phyloP scores from a whole-genome alignment of 2,113 vertebrate species.

The Coturnix japonica region DNA sequence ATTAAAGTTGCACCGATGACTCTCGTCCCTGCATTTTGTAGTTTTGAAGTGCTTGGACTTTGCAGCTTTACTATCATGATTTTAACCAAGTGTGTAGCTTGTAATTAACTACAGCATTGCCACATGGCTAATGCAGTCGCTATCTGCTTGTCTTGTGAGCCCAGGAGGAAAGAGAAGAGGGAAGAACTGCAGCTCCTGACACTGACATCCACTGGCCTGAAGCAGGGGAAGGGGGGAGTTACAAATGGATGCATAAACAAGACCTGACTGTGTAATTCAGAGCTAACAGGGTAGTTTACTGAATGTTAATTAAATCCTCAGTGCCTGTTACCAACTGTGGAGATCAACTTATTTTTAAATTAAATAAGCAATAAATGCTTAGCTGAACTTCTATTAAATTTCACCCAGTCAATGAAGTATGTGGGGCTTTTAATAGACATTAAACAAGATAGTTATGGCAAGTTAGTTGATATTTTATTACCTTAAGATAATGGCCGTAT shows the following conservation, averaged over 20 bases:
- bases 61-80: background rate
- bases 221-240: background rate
- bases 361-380: slow-evolving; percentile 81
- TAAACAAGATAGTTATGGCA: slow-evolving; percentile 76
- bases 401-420: slow-evolving; percentile 74
- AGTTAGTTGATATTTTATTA: slow-evolving; percentile 78
- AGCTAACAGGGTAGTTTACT: slow-evolving; percentile 76
- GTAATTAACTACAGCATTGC: background rate
- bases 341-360: slow-evolving; percentile 82
- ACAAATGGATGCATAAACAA: slow-evolving; percentile 64
- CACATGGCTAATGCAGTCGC: fast-evolving
- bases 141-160: background rate
- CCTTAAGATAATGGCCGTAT: slow-evolving; percentile 71
- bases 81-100: background rate
- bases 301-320: slow-evolving; percentile 80
- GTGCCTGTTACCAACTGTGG: slow-evolving; percentile 76
- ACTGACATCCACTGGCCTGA: background rate
- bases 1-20: background rate
- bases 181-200: background rate
- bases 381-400: slow-evolving; percentile 82
- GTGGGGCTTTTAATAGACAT: slow-evolving; percentile 75
- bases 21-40: background rate
- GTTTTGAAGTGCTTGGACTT: background rate
- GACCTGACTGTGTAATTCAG: slow-evolving; percentile 64
- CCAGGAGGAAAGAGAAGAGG: background rate